phyloP scores from a whole-genome alignment of 1,140 invertebrate species.

The Acromyrmex heyeri region DNA sequence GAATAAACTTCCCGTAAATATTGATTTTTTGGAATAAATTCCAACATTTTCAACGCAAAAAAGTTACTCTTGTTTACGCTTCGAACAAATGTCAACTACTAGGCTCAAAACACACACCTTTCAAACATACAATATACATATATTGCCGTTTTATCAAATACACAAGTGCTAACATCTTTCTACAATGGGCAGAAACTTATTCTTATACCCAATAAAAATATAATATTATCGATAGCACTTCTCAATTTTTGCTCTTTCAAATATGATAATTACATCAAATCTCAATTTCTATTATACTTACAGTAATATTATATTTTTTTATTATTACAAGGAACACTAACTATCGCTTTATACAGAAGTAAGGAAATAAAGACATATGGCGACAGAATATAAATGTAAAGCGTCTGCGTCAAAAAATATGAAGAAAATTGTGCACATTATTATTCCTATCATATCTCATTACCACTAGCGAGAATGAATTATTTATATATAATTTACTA shows the following conservation, averaged over 20 bases:
- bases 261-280: background rate
- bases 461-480: background rate
- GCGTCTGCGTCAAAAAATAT: background rate
- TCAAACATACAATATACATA: too few relatives aligned
- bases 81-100: too few relatives aligned
- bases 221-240: background rate
- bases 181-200: too few relatives aligned
- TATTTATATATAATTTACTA: slow-evolving; percentile 22
- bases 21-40: too few relatives aligned
- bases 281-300: background rate
- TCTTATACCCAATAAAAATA: background rate
- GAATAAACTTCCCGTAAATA: too few relatives aligned
- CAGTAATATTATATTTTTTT: background rate
- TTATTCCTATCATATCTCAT: background rate
- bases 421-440: background rate
- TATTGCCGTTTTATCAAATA: too few relatives aligned
- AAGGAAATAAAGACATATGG: background rate
- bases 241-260: background rate
- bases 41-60: too few relatives aligned
- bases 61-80: too few relatives aligned
- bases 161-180: too few relatives aligned
- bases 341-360: background rate
- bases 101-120: too few relatives aligned
- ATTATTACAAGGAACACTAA: slow-evolving; percentile 9
- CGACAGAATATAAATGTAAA: background rate